Evolutionary conservation across 2,888 invertebrate species (phyloP).

Genomic region (Deroplatys truncata): DNA sequence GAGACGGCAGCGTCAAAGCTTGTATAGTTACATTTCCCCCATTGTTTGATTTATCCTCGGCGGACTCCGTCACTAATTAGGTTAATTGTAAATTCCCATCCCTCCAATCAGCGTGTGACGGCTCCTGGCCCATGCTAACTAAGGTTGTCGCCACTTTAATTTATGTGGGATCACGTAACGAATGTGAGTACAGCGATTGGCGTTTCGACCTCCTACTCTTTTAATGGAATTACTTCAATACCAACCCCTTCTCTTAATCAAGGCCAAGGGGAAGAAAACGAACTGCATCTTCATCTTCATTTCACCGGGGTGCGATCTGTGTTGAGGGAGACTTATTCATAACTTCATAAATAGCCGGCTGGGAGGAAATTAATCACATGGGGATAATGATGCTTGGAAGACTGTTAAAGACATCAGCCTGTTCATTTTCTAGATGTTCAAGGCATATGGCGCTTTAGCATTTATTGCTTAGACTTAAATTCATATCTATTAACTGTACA

Average conservation of each 20-base stretch:
- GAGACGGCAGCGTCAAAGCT: background rate
- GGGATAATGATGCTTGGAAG: no score
- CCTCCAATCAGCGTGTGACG: background rate
- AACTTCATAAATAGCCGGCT: background rate
- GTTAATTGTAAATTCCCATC: background rate
- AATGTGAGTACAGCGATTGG: background rate
- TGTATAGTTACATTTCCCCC: background rate
- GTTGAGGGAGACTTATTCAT: background rate
- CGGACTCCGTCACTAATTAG: background rate
- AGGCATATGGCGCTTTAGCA: no score
- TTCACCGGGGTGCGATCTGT: background rate
- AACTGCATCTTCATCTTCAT: background rate
- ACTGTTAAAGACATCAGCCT: no score
- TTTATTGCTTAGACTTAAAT: no score
- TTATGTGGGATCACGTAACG: background rate
- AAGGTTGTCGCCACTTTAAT: background rate
- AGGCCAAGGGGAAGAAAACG: background rate
- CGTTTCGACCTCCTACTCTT: background rate
- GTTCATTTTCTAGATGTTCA: no score
- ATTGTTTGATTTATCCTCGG: background rate
- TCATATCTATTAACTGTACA: no score
- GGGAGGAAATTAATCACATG: no score
- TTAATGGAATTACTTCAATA: constrained; percentile 1
- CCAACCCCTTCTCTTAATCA: background rate
- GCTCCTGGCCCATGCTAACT: background rate